These are phyloP conservation scores for Piaya cayana DNA, from an alignment of 2,113 vertebrate species.

Conservation along the genomic window DNA sequence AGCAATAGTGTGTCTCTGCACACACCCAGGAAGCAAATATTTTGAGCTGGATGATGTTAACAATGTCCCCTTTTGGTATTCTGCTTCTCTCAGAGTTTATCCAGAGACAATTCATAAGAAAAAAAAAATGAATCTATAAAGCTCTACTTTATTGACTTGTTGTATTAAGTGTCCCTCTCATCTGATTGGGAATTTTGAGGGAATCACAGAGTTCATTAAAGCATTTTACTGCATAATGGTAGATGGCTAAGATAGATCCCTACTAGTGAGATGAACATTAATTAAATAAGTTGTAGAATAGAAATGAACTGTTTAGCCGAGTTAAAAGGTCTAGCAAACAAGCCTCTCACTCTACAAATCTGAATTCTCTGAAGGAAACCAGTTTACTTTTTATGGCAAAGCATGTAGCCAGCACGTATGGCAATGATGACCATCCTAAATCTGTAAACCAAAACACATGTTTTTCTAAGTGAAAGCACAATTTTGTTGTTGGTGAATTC, in stretches of 20 bases:
- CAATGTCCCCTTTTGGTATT: background rate
- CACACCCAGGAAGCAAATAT: background rate
- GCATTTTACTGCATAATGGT: constrained; percentile 67
- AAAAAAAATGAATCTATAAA: constrained; percentile 63
- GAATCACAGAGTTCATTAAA: constrained; percentile 72
- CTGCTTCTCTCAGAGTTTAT: background rate
- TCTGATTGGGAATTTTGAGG: constrained; percentile 66
- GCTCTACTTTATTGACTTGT: constrained; percentile 56
- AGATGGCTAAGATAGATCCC: constrained; percentile 63
- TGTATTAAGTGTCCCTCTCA: constrained; percentile 50
- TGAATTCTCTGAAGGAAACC: background rate
- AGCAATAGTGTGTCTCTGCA: background rate
- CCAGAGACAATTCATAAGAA: constrained; percentile 38
- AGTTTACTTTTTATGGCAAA: background rate
- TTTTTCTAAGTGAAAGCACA: background rate
- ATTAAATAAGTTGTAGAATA: constrained; percentile 63
- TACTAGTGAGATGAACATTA: constrained; percentile 70
- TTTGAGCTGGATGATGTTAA: background rate
- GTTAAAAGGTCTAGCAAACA: constrained; percentile 50
- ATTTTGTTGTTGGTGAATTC: background rate
- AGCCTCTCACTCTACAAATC: background rate
- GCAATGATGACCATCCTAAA: background rate
- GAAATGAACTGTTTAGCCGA: constrained; percentile 50
- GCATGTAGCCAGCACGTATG: background rate
- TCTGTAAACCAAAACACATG: background rate